Base-by-base conservation (phyloP, 2,888 invertebrate genomes). In the Trichopria drosophilae region DNA sequence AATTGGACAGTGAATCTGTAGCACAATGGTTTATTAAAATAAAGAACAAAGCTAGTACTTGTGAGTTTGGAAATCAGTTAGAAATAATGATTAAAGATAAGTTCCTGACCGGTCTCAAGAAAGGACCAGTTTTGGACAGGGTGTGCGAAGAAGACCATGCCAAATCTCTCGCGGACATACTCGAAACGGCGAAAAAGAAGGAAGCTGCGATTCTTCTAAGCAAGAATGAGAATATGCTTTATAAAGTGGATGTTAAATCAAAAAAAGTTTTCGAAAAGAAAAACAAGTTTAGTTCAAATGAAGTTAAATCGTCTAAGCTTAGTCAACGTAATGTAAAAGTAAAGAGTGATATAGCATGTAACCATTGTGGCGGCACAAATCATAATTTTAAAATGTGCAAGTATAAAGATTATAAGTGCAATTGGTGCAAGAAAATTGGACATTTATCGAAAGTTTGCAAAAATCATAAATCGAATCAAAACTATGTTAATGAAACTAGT, bases 1-100 rank as follows among this genome's bases (percentile, higher is more conserved):
- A 59, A 57, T 57, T 54, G 57, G 61, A 49, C 6, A 18, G 22
- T 2, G 43, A 51, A 31, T 23, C 47, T 0, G 16, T 57, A 2
- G 51, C 42, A 18, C 15, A 40, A 1, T 51, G 46, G 51, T 59
- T 64, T 63, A 64, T 59, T 61, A 46, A 62, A 60, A 51, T 67
- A 62, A 61, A 65, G 61, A 63, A 57, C 59, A 51, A 47, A 19
- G 51, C 53, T 2, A 19, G 26, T 7, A 40, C 24, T 9, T 53
- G 56, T 10, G 42, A 53, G 31, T 57, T 51, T 24, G 51, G 53
- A 12, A 5, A 40, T 18, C 16, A 15, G 13, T 29, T 57, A 7
- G 44, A 45, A 6, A 45, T 60, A 50, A 56, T 45, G 53, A 60
- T 60, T 44, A 64, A 60, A 50, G 60, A 64, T 46, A 47, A 45